Evolutionary conservation across 2,797 vertebrate species (phyloP).

Genomic region (Numenius phaeopus): DNA sequence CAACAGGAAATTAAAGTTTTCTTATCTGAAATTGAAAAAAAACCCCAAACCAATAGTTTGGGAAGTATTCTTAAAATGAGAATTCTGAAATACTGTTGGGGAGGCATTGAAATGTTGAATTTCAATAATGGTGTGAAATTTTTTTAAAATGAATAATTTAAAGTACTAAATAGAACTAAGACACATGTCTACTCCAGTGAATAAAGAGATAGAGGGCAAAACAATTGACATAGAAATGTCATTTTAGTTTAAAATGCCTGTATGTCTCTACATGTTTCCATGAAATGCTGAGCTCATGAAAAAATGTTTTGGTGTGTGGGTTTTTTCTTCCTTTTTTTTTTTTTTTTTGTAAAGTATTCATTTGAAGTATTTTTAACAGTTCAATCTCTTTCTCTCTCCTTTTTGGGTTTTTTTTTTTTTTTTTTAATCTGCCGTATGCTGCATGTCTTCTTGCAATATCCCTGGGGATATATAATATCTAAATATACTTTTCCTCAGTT

Average conservation of each 20-base stretch:
- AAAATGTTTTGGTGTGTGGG: not conserved
- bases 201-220: not conserved
- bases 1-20: not conserved
- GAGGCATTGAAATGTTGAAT: not conserved
- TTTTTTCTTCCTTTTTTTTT: rapidly evolving
- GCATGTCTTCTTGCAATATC: not conserved
- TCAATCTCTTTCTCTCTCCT: not conserved
- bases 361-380: constrained; percentile 22
- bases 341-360: not conserved
- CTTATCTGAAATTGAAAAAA: not conserved
- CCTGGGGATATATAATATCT: constrained; percentile 22
- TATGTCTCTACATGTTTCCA: not conserved
- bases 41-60: rapidly evolving
- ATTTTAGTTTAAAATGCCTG: not conserved
- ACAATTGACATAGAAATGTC: not conserved
- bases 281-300: not conserved
- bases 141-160: not conserved
- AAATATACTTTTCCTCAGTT: constrained; percentile 54
- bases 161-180: not conserved
- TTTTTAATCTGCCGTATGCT: constrained; percentile 36
- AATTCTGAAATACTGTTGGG: not conserved
- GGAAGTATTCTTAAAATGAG: not conserved
- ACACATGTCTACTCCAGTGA: not conserved
- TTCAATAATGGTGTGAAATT: not conserved
- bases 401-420: not conserved